Evolutionary conservation across 2,888 invertebrate species (phyloP).

Genomic region (Chaitophorus viminalis): DNA sequence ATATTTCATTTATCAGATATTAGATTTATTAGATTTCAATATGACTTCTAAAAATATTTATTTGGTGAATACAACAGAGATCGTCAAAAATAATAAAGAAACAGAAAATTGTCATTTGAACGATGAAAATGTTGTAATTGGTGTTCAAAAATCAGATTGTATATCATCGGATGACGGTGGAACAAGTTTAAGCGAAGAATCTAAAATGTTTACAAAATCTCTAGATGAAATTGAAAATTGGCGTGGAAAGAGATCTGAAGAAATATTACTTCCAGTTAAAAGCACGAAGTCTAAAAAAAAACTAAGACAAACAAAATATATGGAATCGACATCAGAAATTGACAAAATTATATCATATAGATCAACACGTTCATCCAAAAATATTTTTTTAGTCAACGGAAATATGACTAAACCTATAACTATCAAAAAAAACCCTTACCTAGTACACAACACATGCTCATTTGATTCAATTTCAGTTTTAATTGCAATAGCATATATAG

Average conservation of each 20-base stretch:
- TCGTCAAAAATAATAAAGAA: neutral
- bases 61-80: neutral
- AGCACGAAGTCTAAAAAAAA: no score
- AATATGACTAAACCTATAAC: neutral
- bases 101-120: neutral
- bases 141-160: neutral
- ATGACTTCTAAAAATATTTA: neutral
- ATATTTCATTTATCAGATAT: no score
- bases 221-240: no score
- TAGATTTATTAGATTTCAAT: neutral
- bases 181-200: neutral
- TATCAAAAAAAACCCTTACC: neutral
- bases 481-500: no score
- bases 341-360: no score
- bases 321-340: no score
- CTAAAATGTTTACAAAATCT: neutral
- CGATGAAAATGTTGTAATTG: neutral
- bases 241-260: no score
- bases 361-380: no score
- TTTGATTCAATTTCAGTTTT: neutral
- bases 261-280: no score
- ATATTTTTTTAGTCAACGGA: neutral
- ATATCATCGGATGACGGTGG: neutral
- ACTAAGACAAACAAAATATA: no score
- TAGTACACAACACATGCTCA: slow-evolving; percentile 3